A percentile compares a stretch with the other conserved stretches of the same genome.
Conservation (phyloP, 1,140 invertebrate species). For the Hormaphis cornu region DNA sequence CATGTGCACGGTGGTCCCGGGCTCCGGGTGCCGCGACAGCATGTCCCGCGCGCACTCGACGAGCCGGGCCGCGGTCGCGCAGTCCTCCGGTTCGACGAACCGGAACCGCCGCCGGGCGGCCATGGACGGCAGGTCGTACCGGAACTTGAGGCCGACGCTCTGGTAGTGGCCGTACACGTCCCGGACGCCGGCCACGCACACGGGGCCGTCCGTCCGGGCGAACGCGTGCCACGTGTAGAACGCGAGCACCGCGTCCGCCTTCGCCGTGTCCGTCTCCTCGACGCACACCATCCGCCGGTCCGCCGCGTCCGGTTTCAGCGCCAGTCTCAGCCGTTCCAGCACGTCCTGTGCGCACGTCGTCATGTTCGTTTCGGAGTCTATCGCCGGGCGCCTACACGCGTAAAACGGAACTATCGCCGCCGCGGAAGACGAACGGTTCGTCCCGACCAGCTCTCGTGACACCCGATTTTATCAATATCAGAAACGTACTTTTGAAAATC, state of each 20-base stretch:
- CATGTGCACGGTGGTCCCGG: neutral
- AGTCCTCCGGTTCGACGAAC: neutral
- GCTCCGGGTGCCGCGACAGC: neutral
- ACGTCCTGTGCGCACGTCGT: too few species aligned
- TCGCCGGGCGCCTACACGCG: too few species aligned
- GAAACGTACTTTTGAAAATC: too few species aligned
- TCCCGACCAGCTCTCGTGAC: too few species aligned
- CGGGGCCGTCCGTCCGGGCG: neutral
- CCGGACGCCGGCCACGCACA: neutral
- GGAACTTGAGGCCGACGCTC: neutral
- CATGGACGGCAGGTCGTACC: neutral
- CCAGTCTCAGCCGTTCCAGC: neutral
- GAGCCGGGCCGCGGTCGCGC: neutral
- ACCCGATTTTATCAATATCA: too few species aligned
- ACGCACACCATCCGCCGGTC: neutral
- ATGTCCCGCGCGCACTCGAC: neutral
- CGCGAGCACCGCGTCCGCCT: neutral
- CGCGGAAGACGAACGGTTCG: too few species aligned
- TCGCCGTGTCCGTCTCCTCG: neutral
- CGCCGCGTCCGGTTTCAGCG: neutral
- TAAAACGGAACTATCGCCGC: too few species aligned
- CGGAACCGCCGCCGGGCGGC: neutral
- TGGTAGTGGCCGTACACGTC: slow-evolving; percentile 18
- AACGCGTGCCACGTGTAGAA: slow-evolving; percentile 17
- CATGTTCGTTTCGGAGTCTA: neutral